Conservation (phyloP, 1,140 invertebrate genomes). For the Rhagoletis pomonella region DNA sequence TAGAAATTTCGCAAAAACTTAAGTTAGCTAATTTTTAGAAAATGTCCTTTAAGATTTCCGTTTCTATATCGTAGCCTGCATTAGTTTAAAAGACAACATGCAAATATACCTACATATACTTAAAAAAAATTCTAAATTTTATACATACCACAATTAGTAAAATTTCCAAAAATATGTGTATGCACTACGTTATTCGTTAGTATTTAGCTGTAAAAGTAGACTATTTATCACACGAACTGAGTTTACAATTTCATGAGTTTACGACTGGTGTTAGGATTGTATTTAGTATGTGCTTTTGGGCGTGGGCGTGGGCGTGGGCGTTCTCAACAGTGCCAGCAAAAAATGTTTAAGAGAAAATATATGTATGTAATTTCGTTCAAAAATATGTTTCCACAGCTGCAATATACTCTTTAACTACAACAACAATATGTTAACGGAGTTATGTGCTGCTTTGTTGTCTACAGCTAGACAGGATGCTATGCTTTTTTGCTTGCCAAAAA, state of each 20-base stretch:
- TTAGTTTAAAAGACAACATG: no score
- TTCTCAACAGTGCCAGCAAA: neutral
- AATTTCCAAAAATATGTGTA: conserved; percentile 35
- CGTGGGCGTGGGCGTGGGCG: neutral
- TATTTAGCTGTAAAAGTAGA: neutral
- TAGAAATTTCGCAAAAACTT: no score
- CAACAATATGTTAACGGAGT: neutral
- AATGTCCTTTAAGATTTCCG: no score
- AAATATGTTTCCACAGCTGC: no score
- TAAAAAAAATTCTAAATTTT: neutral
- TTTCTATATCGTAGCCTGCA: no score
- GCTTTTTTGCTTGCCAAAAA: conserved; percentile 5
- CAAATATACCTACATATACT: no score
- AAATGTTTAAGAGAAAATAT: no score
- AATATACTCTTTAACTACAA: no score
- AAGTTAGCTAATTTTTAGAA: no score
- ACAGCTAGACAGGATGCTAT: neutral
- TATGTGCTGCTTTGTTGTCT: neutral
- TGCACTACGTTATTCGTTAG: neutral
- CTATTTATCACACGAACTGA: neutral
- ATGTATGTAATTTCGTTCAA: no score
- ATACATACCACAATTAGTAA: conserved; percentile 28
- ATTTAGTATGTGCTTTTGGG: neutral
- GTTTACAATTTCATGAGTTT: neutral
- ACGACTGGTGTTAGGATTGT: neutral